phyloP scores from a whole-genome alignment of 1,140 invertebrate genomes.

The Caenorhabditis inopinata region DNA sequence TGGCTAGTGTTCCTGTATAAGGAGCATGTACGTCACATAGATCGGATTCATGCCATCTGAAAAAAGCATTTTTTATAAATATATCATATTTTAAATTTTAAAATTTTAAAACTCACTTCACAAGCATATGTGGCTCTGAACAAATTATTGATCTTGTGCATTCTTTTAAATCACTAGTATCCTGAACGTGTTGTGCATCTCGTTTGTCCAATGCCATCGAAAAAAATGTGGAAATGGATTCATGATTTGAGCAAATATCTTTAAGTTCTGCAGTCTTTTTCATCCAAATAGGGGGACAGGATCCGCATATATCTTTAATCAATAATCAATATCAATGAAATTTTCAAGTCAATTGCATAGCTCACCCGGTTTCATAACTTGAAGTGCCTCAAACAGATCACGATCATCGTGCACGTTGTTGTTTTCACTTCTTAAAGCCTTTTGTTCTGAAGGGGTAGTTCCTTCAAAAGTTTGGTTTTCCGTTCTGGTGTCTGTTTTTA shows the following conservation, averaged over 20 bases:
- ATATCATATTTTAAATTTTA: no score
- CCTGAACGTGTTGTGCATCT: neutral
- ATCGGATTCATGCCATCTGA: slow-evolving; percentile 35
- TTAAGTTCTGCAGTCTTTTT: neutral
- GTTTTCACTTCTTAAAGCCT: neutral
- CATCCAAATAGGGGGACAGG: slow-evolving; percentile 7
- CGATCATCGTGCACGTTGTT: slow-evolving; percentile 5
- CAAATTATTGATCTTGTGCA: slow-evolving; percentile 16
- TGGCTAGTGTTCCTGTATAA: neutral
- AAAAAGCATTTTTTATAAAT: neutral
- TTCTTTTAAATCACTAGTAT: neutral
- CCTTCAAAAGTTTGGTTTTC: neutral
- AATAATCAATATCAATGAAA: no score
- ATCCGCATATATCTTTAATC: slow-evolving; percentile 25
- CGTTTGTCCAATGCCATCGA: slow-evolving; percentile 14
- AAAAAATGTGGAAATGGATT: slow-evolving; percentile 12
- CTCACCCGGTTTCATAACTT: slow-evolving; percentile 4
- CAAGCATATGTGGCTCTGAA: slow-evolving; percentile 28
- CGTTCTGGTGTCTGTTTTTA: neutral
- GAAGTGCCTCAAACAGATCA: slow-evolving; percentile 23
- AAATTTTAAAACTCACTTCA: slow-evolving; percentile 23
- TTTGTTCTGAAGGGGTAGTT: no score
- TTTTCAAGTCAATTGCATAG: no score
- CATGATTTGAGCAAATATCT: neutral
- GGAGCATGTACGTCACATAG: slow-evolving; percentile 37